A percentile compares a stretch with the other conserved stretches of the same genome.
These are phyloP conservation scores for Catharus minimus DNA, from an alignment of 2,113 vertebrate genomes.

Conservation along the genomic window DNA sequence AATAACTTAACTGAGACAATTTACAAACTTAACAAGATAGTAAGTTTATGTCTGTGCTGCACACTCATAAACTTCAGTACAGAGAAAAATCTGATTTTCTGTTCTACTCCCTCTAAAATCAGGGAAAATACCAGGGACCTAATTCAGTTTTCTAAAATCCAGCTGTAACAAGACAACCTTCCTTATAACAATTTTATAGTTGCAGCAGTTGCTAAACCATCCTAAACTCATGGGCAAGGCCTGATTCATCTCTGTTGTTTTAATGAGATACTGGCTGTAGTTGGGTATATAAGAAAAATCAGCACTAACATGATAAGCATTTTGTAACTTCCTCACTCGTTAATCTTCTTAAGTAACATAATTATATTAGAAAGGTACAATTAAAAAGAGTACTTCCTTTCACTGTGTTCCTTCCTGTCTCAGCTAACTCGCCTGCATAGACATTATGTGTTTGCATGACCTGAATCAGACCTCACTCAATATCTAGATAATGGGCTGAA, in stretches of 20 bases:
- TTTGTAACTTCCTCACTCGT: neutral
- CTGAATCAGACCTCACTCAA: neutral
- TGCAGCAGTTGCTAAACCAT: neutral
- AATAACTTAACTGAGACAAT: neutral
- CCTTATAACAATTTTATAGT: neutral
- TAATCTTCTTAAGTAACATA: neutral
- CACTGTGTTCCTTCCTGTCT: neutral
- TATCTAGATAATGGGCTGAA: neutral
- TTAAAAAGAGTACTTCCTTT: neutral
- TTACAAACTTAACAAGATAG: neutral
- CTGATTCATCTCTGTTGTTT: neutral
- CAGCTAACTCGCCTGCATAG: neutral
- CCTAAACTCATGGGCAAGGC: neutral
- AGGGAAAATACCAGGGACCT: neutral
- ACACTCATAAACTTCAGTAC: neutral
- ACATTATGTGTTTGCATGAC: neutral
- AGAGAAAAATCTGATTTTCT: neutral
- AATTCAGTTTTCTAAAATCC: neutral
- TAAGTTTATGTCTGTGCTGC: neutral
- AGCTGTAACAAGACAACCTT: neutral
- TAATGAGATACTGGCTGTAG: neutral
- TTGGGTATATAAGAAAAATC: neutral
- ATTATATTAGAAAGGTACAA: constrained; percentile 29
- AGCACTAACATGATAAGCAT: neutral
- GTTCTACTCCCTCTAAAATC: fast-evolving